Base-by-base conservation (phyloP, 1,140 invertebrate species). In the Aphaenogaster ashmeadi region DNA sequence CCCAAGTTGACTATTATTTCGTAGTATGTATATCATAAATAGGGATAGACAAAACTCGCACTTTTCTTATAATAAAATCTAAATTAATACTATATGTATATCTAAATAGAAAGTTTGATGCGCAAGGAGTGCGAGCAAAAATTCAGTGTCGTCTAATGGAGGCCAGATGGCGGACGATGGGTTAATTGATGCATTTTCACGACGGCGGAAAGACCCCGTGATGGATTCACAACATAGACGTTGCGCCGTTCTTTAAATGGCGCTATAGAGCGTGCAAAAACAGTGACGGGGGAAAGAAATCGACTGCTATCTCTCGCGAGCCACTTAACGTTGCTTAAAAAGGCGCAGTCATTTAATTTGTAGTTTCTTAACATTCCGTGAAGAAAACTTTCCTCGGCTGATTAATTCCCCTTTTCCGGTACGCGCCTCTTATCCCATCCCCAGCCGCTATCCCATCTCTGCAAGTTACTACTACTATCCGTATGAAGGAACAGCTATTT, bases 321-420 rank as follows among this genome's bases (percentile, higher is more conserved):
- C 83, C 60, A 86, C 74, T 86, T 86, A 86, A 79, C 74, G 83
- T 44, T 64, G 50, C 74, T 86, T 86, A 86, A 86, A 86, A 86
- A 87, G 85, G 54, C 41, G 60, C 77, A 87, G 77, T 87, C 85
- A 80, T 87, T 87, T 81, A 87, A 87, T 87, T 81, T 71, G 77
- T 87, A 87, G 64, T 87, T 86, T 81, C 77, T 64, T 66, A 83
- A 71, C 77, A 87, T 81, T 80, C 77, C 77, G 5, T 11, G 85
- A 69, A 27, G 66, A 41, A 87, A 87, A 87, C 60, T 87, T 87
- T 81, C 15, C 85, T 38, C 52, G 52, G 52, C 85, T 81, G 85
- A 87, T 87, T 87, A 87, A 87, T 87, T 87, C 33, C 13, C 52
- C 52, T 71, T 66, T 81, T 81, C 77, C 64, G 13, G 41, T 74